Conservation (phyloP, 1,140 invertebrate species). For the Platorchestia sp. region DNA sequence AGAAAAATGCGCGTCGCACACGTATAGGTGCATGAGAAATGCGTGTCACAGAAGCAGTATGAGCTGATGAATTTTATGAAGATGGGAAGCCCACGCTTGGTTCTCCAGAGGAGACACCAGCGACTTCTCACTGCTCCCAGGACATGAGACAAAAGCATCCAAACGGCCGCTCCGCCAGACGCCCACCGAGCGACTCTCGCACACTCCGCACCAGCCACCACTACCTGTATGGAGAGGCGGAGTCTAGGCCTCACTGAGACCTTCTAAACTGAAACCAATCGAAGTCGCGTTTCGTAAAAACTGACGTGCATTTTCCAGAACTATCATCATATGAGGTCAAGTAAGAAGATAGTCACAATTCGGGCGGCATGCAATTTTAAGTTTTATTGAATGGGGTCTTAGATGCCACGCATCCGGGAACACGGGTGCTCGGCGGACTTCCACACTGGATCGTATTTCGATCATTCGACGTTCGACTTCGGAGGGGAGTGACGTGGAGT, state of each 20-base stretch:
- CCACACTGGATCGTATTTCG: background rate
- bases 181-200: background rate
- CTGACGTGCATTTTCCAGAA: background rate
- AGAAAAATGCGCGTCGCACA: background rate
- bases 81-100: background rate
- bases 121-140: background rate
- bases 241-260: background rate
- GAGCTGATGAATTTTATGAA: no score
- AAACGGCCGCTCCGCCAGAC: no score
- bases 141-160: background rate
- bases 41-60: background rate
- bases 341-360: background rate
- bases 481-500: background rate
- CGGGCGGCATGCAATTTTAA: background rate
- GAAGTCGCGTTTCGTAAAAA: background rate
- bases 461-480: background rate
- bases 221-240: background rate
- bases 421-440: background rate
- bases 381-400: background rate
- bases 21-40: background rate
- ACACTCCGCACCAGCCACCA: background rate
- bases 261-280: background rate
- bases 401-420: background rate
- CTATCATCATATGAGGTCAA: background rate
- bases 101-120: background rate